Conservation (phyloP, 2,888 invertebrate species). For the Eucera pruinosa region DNA sequence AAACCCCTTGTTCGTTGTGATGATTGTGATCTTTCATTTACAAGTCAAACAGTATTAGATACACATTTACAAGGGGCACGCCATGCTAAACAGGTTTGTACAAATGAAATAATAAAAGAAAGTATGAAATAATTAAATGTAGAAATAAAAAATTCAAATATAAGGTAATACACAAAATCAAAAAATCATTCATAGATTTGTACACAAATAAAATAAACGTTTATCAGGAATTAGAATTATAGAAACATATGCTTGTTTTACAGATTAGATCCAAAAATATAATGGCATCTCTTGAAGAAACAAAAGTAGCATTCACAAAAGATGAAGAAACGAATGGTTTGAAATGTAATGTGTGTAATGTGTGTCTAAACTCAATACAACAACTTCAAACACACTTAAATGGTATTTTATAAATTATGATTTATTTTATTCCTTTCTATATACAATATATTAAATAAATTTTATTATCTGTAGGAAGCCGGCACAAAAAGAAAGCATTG, state of each 20-base stretch:
- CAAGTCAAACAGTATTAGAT: constrained; percentile 84
- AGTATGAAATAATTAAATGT: neutral
- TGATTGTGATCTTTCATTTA: constrained; percentile 84
- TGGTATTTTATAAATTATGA: constrained; percentile 69
- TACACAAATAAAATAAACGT: neutral
- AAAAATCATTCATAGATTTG: neutral
- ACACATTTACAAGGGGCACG: constrained; percentile 84
- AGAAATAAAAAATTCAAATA: constrained; percentile 1
- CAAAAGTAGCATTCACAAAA: constrained; percentile 81
- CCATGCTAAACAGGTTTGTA: constrained; percentile 81
- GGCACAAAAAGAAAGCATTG: constrained; percentile 82
- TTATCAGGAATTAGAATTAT: neutral
- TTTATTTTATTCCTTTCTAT: neutral
- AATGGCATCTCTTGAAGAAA: constrained; percentile 81
- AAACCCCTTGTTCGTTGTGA: constrained; percentile 83
- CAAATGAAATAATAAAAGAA: neutral
- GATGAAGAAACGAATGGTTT: constrained; percentile 82
- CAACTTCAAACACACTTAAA: constrained; percentile 84
- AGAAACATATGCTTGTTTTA: neutral
- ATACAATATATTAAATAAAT: constrained; percentile 15
- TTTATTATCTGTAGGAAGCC: constrained; percentile 76
- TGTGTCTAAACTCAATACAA: constrained; percentile 84
- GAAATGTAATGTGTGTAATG: constrained; percentile 84
- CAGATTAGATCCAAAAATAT: constrained; percentile 82
- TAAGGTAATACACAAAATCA: neutral